Evolutionary conservation across 2,797 vertebrate species (phyloP), one percentile per base, ranked within the genome.

Genomic region (Garrulus glandarius): DNA sequence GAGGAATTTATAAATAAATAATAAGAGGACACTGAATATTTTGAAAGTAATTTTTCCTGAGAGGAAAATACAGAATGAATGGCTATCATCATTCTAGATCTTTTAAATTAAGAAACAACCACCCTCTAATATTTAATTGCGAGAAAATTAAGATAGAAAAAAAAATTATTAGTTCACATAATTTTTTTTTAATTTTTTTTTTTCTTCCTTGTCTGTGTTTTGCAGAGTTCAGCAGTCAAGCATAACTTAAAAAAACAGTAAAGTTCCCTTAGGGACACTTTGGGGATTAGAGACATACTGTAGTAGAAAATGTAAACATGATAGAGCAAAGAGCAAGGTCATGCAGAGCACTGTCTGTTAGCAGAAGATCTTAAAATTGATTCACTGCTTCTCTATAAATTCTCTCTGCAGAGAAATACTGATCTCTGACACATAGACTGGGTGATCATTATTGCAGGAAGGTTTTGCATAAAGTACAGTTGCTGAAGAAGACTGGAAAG

Each of bases 261-360:
- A 91, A 84, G 90, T 97, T 97, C 96, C 95, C 95, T 95, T 93
- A 87, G 96, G 96, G 94, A 96, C 94, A 85, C 89, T 97, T 95
- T 70, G 69, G 72, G 96, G 96, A 97, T 97, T 96, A 96, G 77
- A 91, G 78, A 60, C 96, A 84, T 97, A 95, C 93, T 97, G 91
- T 95, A 94, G 95, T 89, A 96, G 95, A 97, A 96, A 96, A 97
- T 96, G 94, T 97, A 97, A 97, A 97, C 96, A 96, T 43, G 87
- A 94, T 82, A 96, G 92, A 95, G 96, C 96, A 97, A 96, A 95
- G 95, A 97, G 92, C 77, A 94, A 92, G 96, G 96, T 97, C 96
- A 96, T 92, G 84, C 87, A 93, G 89, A 96, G 80, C 94, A 76
- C 85, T 93, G 78, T 89, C 92, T 97, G 94, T 97, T 97, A 96